Evolutionary conservation across 2,797 vertebrate genomes (phyloP).

Genomic region (Enteromius mattozi): DNA sequence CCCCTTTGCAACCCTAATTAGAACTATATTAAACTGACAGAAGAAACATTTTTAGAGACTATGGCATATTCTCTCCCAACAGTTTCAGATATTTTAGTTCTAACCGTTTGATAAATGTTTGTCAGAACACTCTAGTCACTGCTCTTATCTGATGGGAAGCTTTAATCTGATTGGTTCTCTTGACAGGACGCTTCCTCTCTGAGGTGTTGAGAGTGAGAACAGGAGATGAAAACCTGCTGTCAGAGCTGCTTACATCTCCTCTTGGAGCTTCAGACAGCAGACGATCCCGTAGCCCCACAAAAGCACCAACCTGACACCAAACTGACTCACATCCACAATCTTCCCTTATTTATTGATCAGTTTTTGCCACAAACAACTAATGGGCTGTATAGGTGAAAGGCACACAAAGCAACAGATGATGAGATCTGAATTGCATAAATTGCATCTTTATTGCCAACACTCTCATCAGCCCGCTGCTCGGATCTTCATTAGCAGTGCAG

Average conservation of each 20-base stretch:
- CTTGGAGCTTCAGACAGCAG: constrained; percentile 39
- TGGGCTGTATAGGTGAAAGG: neutral
- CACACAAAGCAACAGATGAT: constrained; percentile 5
- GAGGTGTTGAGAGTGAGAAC: constrained; percentile 38
- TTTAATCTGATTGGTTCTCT: constrained; percentile 49
- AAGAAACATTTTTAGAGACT: neutral
- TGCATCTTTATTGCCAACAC: constrained; percentile 34
- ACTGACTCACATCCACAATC: constrained; percentile 3
- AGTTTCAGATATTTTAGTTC: constrained; percentile 18
- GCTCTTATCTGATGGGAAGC: constrained; percentile 36
- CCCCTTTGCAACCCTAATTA: no score
- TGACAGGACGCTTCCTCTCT: constrained; percentile 44
- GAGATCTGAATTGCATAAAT: constrained; percentile 38
- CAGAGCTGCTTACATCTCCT: constrained; percentile 48
- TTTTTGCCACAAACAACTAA: neutral
- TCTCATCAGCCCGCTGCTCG: constrained; percentile 20
- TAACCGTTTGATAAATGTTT: constrained; percentile 43
- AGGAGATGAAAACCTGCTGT: constrained; percentile 40
- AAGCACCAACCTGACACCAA: constrained; percentile 35
- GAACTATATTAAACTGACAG: neutral
- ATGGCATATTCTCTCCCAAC: neutral
- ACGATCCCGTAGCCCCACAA: constrained; percentile 20
- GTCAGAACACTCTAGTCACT: constrained; percentile 18
- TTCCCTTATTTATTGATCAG: constrained; percentile 20
- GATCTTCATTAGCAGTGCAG: constrained; percentile 39